phyloP scores from a whole-genome alignment of 1,140 invertebrate genomes.

The Eubasilissa regina region DNA sequence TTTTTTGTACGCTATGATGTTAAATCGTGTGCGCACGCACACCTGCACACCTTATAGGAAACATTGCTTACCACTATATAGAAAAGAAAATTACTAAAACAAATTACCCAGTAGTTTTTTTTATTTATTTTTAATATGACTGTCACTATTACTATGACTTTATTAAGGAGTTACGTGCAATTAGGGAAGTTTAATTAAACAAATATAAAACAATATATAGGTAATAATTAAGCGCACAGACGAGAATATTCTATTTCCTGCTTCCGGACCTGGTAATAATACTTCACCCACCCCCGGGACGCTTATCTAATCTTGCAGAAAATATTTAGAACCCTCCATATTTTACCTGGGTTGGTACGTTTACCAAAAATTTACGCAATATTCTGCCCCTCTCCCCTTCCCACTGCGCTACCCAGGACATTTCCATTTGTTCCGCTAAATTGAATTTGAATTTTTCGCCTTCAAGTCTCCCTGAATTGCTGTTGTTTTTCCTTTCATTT shows the following conservation, averaged over 20 bases:
- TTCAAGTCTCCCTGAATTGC: constrained; percentile 21
- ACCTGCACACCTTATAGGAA: no score
- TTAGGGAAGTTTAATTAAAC: no score
- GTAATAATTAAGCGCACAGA: no score
- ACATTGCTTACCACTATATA: no score
- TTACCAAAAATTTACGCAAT: constrained; percentile 57
- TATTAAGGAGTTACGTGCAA: no score
- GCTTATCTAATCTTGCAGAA: constrained; percentile 46
- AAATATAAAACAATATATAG: no score
- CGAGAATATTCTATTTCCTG: neutral
- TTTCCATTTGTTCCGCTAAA: constrained; percentile 59
- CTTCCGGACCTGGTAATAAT: constrained; percentile 6
- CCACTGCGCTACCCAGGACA: constrained; percentile 23
- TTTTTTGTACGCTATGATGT: no score
- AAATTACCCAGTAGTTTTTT: no score
- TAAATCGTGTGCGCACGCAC: no score
- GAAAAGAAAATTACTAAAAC: no score
- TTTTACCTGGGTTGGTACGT: constrained; percentile 54
- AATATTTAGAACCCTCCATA: constrained; percentile 38
- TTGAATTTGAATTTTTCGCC: constrained; percentile 60
- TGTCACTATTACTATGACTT: no score
- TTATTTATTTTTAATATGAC: no score
- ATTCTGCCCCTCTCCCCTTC: constrained; percentile 29
- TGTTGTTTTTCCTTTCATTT: constrained; percentile 40
- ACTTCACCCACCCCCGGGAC: neutral